Evolutionary conservation across 2,888 invertebrate species (phyloP), one percentile per base, ranked within the genome.

Genomic region (Palloptera scutellata): DNA sequence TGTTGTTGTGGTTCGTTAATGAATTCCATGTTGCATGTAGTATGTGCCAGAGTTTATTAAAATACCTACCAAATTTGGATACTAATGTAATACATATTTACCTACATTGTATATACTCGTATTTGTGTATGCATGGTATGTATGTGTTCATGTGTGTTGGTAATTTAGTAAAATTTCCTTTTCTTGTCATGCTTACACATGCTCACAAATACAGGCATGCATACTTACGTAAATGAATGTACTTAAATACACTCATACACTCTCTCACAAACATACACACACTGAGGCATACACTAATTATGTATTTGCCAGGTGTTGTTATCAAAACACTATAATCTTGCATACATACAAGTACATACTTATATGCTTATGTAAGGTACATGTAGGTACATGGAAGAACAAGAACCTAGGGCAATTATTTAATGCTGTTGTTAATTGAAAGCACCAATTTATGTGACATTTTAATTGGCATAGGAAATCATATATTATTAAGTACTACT

Each of bases 261-360:
- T n/a, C n/a, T n/a, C n/a, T n/a, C n/a, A n/a, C n/a, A n/a, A 45
- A 45, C 45, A 12, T 45, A 45, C 45, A 45, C 45, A 11, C 45
- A 12, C 12, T 11, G 10, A 45, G 45, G 12, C 8, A 13, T n/a
- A 48, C 6, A n/a, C 51, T 4, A 48, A 48, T n/a, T 48, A 48
- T n/a, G n/a, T n/a, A n/a, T 48, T 48, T 48, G 51, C 15, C 51
- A 48, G 51, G 51, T 48, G 51, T 15, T 48, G 13, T 48, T 48
- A 15, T 48, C 51, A 48, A 8, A 2, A 48, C n/a, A 48, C 51
- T n/a, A 48, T 48, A 48, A 48, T 48, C 15, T 48, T 13, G n/a
- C 51, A 45, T 10, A 45, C 10, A 12, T 45, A 45, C 45, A n/a
- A n/a, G n/a, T 48, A 13, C 51, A 48, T 30, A 30, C 6, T 30